Base-by-base conservation (phyloP, 1,140 invertebrate species). In the Zaprionus taronus region DNA sequence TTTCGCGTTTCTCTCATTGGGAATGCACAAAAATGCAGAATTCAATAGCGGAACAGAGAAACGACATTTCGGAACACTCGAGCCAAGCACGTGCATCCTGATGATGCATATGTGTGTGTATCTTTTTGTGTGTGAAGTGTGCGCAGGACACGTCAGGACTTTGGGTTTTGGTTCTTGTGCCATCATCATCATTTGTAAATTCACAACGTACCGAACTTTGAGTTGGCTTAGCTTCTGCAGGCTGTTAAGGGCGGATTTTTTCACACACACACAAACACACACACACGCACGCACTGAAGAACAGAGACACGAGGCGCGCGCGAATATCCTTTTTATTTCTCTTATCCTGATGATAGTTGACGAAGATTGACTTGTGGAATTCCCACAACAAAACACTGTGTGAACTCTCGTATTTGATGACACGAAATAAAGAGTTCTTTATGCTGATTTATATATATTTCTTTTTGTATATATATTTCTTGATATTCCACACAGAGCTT, bases 181-280 rank as follows among this genome's bases (percentile, higher is more conserved):
- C 38, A n/a, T 41, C 47, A 24, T 51, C 47, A 24, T 24, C 20
- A 51, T 51, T 24, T 51, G 9, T 11, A 58, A 58, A 64, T 36
- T 34, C 41, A 38, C 38, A 77, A 80, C 82, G 82, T 89, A 89
- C 84, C 84, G 81, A 89, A 90, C 68, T 89, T 89, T 84, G 53
- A 56, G 81, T 87, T 84, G 84, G 72, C 62, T 89, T 83, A 81
- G 81, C 82, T 85, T 79, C 75, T 67, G 66, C 41, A 51, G 65
- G 68, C 77, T 73, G 55, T 77, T 69, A 77, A 79, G 82, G 82
- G 85, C 81, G 81, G 78, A 81, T 79, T 89, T 87, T 72, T 77
- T 79, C 62, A 60, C 80, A 72, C 77, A 81, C 56, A 67, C 58
- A 72, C 28, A 57, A 53, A 79, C 65, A 47, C 22, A 57, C 51